Evolutionary conservation across 2,797 vertebrate genomes (phyloP), one percentile per base, ranked within the genome.

Genomic region (Aulostomus chinensis): DNA sequence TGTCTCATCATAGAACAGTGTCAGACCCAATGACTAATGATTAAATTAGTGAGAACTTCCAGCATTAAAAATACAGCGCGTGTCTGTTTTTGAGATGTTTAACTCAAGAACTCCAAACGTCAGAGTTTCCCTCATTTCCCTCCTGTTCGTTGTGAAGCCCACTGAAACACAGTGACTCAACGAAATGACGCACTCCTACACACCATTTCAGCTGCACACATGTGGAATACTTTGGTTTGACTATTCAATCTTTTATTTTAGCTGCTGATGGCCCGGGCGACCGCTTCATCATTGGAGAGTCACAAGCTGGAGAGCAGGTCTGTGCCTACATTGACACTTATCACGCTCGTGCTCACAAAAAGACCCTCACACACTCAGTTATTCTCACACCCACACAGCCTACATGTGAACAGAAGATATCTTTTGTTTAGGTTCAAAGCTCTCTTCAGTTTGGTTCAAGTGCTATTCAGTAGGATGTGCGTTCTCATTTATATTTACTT

Each of bases 271-370:
- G 97, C 61, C 97, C 96, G 37, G 97, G 97, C 61, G 97, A 99
- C 88, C 93, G 97, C 73, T 99, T 99, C 85, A 98, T 99, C 87
- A 99, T 99, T 58, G 97, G 97, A 59, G 97, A 99, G 86, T 99
- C 97, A 66, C 96, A 99, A 88, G 97, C 97, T 76, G 97, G 97
- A 78, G 95, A 99, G 68, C 97, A 98, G 94, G 97, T 99, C 37
- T 2, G 71, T 35, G 5, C 47, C 30, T 38, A 58, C 5, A 3
- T 11, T 9, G 4, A 61, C 45, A 38, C 52, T 45, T 17, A 46
- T 22, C 40, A 47, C 33, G 53, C 45, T 34, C n/a, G 2, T 7
- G 2, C 39, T 11, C 37, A 47, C 28, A 16, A 17, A 32, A 49
- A 47, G 5, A 37, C 21, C 37, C 16, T 20, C 33, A 47, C 26